These are phyloP conservation scores for Aphidius gifuensis DNA, from an alignment of 1,140 invertebrate genomes.

Conservation along the genomic window DNA sequence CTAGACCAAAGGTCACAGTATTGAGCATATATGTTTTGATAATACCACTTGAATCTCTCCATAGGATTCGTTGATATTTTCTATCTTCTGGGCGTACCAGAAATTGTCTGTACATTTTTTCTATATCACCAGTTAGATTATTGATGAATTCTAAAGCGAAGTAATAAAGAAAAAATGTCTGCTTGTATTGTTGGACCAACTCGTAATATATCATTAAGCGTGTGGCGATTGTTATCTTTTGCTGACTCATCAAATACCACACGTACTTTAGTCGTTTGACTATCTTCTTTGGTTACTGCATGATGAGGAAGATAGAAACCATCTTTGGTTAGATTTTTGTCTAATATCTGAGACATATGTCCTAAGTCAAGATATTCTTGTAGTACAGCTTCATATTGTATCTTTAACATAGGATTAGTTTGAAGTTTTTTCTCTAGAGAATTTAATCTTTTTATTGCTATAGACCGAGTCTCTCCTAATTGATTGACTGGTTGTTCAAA, in stretches of 20 bases:
- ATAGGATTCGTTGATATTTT: not conserved
- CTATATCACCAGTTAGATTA: not conserved
- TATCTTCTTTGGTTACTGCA: not conserved
- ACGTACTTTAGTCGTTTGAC: constrained; percentile 1
- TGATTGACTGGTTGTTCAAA: no score
- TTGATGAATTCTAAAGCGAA: no score
- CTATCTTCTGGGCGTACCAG: not conserved
- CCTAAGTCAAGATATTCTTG: no score
- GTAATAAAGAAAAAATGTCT: no score
- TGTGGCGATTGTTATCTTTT: not conserved
- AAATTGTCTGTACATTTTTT: not conserved
- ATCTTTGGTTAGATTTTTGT: no score
- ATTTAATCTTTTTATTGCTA: no score
- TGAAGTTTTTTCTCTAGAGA: no score
- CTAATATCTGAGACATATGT: no score
- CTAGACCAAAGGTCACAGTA: not conserved
- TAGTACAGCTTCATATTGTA: no score
- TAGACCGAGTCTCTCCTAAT: no score
- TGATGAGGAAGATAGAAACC: constrained; percentile 1
- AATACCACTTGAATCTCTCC: not conserved
- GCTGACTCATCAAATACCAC: not conserved
- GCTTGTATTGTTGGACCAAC: no score
- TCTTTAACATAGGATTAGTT: no score
- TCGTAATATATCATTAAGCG: not conserved
- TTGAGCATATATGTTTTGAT: not conserved